Conservation (phyloP, 2,797 vertebrate genomes). For the Acestrorhynchus altus region DNA sequence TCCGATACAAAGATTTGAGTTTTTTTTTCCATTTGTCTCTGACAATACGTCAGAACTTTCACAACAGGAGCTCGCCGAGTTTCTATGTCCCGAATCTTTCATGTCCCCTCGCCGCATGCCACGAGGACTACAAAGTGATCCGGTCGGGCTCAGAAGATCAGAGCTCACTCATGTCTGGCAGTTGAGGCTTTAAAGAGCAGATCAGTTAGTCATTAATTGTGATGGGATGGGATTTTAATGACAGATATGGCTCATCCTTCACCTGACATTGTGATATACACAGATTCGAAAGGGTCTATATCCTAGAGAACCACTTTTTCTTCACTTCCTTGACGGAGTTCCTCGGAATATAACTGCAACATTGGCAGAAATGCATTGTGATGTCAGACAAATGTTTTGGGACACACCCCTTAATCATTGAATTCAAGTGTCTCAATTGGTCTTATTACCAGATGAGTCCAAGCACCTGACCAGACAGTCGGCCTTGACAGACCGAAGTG, state of each 20-base stretch:
- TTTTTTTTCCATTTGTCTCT: neutral
- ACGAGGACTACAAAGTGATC: constrained; percentile 30
- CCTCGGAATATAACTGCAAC: too few relatives aligned
- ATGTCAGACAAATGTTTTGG: too few relatives aligned
- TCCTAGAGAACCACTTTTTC: too few relatives aligned
- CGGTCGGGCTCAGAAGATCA: neutral
- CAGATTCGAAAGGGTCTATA: too few relatives aligned
- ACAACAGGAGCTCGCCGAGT: neutral
- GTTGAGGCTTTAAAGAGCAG: neutral
- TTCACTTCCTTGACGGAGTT: too few relatives aligned
- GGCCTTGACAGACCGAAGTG: too few relatives aligned
- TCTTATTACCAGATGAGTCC: too few relatives aligned
- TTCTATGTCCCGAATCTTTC: constrained; percentile 24
- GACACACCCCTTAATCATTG: too few relatives aligned
- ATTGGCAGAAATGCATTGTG: too few relatives aligned
- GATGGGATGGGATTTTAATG: constrained; percentile 4
- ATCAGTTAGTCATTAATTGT: neutral
- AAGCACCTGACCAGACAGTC: too few relatives aligned
- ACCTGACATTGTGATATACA: neutral
- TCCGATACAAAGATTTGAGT: neutral
- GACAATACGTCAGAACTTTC: constrained; percentile 10
- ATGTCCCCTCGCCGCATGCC: neutral
- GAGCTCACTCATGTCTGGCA: neutral
- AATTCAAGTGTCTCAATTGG: too few relatives aligned
- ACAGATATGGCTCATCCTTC: neutral